Conservation (phyloP, 2,888 invertebrate genomes). For the Heliconius sara region DNA sequence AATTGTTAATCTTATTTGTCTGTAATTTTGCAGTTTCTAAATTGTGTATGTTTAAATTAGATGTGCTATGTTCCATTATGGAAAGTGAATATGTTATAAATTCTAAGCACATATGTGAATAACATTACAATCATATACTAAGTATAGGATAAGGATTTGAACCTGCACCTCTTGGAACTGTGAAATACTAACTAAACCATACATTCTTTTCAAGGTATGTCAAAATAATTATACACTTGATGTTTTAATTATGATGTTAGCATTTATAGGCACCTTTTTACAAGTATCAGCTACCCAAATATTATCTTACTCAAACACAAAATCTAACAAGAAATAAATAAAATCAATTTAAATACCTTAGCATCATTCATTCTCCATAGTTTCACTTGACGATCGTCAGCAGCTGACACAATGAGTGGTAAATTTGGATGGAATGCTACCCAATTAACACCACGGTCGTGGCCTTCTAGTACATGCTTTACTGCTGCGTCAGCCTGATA, state of each 20-base stretch:
- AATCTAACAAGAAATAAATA: neutral
- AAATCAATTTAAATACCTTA: conserved; percentile 83
- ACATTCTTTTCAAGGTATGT: too few relatives aligned
- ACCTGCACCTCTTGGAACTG: too few relatives aligned
- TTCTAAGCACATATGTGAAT: neutral
- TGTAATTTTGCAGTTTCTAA: neutral
- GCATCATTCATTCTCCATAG: conserved; percentile 99
- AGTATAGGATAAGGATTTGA: too few relatives aligned
- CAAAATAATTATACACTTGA: too few relatives aligned
- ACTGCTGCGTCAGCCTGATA: conserved; percentile 94
- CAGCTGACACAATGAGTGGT: conserved; percentile 97
- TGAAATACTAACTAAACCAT: too few relatives aligned
- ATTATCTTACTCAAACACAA: too few relatives aligned
- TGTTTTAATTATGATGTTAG: too few relatives aligned
- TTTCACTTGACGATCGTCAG: conserved; percentile 99
- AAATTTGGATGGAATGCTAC: conserved; percentile 97
- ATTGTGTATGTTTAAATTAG: neutral
- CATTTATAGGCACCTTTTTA: too few relatives aligned
- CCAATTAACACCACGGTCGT: conserved; percentile 99
- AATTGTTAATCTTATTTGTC: neutral
- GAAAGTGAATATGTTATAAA: neutral
- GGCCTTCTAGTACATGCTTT: conserved; percentile 95
- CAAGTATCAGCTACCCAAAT: too few relatives aligned
- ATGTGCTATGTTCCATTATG: neutral
- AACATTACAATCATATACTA: neutral